Percentiles rank a stretch among this genome's conserved stretches.
These are phyloP conservation scores for Drosophila miranda DNA, from an alignment of 1,140 invertebrate genomes.

Conservation along the genomic window DNA sequence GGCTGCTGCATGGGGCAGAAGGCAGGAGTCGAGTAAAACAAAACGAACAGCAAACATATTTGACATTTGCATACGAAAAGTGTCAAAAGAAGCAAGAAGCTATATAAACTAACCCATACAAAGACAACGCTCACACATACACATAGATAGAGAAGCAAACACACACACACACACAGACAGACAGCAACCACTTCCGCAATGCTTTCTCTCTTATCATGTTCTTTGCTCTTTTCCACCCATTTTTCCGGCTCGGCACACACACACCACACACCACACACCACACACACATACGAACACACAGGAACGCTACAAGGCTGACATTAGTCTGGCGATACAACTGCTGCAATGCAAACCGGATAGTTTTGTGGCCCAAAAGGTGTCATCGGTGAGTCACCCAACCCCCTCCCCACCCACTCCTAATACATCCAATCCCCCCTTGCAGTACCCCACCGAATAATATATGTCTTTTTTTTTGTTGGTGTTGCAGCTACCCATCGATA, in stretches of 20 bases:
- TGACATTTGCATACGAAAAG: constrained; percentile 77
- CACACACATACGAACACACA: constrained; percentile 75
- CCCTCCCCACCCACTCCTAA: too few relatives aligned
- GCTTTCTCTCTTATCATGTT: constrained; percentile 43
- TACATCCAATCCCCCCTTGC: background rate
- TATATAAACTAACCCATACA: constrained; percentile 45
- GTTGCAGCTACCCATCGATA: constrained; percentile 91
- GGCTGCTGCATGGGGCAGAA: background rate
- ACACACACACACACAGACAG: constrained; percentile 11
- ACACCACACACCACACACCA: constrained; percentile 23
- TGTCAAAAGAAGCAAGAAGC: constrained; percentile 66
- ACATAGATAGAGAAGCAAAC: background rate
- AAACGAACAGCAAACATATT: constrained; percentile 70
- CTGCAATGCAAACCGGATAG: constrained; percentile 97
- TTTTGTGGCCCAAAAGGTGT: constrained; percentile 96
- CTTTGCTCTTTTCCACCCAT: constrained; percentile 38
- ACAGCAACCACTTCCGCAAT: constrained; percentile 47
- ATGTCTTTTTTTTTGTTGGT: background rate
- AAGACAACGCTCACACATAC: too few relatives aligned
- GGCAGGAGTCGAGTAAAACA: constrained; percentile 33
- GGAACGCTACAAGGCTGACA: constrained; percentile 97
- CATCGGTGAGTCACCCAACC: constrained; percentile 87
- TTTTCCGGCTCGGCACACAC: constrained; percentile 69
- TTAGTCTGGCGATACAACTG: constrained; percentile 96
- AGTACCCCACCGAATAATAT: constrained; percentile 9